Conservation (phyloP, 1,140 invertebrate species). For the Phocides pigmalion region DNA sequence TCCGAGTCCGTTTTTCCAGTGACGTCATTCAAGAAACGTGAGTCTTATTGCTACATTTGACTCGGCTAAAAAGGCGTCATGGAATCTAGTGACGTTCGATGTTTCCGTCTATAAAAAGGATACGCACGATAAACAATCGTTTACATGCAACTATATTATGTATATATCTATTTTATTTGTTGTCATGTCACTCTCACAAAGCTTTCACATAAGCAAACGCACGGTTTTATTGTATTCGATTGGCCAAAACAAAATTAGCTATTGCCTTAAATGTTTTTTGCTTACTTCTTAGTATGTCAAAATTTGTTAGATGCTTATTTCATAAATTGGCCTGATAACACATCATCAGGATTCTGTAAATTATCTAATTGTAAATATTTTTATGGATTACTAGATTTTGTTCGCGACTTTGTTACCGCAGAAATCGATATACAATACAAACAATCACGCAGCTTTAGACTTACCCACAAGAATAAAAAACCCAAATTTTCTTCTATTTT, state of each 20-base stretch:
- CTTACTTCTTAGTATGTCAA: background rate
- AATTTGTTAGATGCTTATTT: too few relatives aligned
- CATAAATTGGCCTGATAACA: too few relatives aligned
- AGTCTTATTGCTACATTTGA: constrained; percentile 61
- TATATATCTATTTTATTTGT: constrained; percentile 1
- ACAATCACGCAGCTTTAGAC: too few relatives aligned
- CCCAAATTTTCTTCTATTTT: too few relatives aligned
- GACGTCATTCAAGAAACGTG: constrained; percentile 81
- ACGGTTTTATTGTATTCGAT: background rate
- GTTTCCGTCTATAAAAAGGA: constrained; percentile 41
- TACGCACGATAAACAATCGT: constrained; percentile 39
- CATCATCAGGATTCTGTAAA: too few relatives aligned
- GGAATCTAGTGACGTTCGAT: constrained; percentile 55
- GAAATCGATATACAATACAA: too few relatives aligned
- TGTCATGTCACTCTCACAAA: constrained; percentile 4
- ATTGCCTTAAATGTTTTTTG: background rate
- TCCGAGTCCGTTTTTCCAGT: constrained; percentile 81
- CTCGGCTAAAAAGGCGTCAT: constrained; percentile 47
- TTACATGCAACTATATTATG: background rate
- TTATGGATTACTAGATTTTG: too few relatives aligned
- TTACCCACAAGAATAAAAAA: too few relatives aligned
- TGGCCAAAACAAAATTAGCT: background rate
- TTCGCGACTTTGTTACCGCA: too few relatives aligned
- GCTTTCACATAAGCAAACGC: background rate
- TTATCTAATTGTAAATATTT: too few relatives aligned